phyloP scores from a whole-genome alignment of 2,888 invertebrate genomes.

The Anthophora plumipes region DNA sequence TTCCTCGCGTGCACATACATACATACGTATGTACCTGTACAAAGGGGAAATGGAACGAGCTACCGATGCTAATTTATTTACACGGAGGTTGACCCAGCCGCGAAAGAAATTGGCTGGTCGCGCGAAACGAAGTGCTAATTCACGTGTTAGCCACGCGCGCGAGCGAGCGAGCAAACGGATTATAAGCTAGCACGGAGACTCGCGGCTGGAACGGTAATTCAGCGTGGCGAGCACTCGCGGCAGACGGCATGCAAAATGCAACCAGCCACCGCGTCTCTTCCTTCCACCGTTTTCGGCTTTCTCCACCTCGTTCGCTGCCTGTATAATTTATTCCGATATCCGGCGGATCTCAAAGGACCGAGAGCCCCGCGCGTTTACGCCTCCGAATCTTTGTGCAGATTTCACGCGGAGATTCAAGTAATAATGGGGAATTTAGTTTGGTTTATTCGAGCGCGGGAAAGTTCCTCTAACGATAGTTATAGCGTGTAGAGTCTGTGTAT shows the following conservation, averaged over 20 bases:
- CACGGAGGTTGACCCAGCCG: slow-evolving; percentile 14
- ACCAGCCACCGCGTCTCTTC: slow-evolving; percentile 50
- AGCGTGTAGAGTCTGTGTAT: neutral
- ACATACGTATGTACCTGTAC: too few species aligned
- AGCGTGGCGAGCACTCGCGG: slow-evolving; percentile 69
- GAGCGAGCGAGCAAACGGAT: slow-evolving; percentile 8
- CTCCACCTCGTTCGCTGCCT: neutral
- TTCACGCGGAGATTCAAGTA: neutral
- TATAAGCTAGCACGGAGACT: slow-evolving; percentile 34
- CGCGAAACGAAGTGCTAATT: slow-evolving; percentile 62
- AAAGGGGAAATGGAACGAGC: neutral
- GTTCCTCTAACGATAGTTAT: neutral
- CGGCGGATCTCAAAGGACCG: neutral
- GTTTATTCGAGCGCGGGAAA: neutral
- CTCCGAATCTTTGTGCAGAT: neutral
- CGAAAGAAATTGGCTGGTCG: slow-evolving; percentile 53
- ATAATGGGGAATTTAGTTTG: neutral
- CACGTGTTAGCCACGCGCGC: slow-evolving; percentile 38
- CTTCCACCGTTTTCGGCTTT: slow-evolving; percentile 8
- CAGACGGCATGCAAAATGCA: slow-evolving; percentile 76
- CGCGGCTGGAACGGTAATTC: slow-evolving; percentile 68
- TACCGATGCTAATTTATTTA: slow-evolving; percentile 62
- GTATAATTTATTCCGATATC: slow-evolving; percentile 31
- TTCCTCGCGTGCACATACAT: neutral
- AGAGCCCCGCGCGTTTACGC: neutral